phyloP scores from a whole-genome alignment of 2,888 invertebrate species.

The Drepana falcataria region DNA sequence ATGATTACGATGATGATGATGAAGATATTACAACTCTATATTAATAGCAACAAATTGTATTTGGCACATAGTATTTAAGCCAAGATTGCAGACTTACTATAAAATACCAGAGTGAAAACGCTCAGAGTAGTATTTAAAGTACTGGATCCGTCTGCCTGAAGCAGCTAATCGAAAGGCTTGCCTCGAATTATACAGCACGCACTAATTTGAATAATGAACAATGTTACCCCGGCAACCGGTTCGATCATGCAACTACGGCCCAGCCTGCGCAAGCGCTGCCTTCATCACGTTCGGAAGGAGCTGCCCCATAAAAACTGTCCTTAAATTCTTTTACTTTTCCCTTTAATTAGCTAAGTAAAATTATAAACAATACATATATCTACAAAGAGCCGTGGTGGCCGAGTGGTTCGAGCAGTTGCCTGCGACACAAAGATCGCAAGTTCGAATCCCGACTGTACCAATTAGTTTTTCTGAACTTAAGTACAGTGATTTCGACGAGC shows the following conservation, averaged over 20 bases:
- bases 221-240: conserved; percentile 65
- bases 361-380: too few species aligned
- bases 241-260: conserved; percentile 51
- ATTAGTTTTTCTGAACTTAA: too few species aligned
- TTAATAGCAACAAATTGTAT: too few species aligned
- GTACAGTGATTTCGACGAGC: too few species aligned
- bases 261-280: conserved; percentile 36
- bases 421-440: too few species aligned
- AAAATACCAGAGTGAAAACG: conserved; percentile 10
- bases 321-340: conserved; percentile 36
- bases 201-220: conserved; percentile 75
- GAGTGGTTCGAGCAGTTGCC: too few species aligned
- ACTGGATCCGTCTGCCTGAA: conserved; percentile 18
- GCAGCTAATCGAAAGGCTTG: conserved; percentile 46
- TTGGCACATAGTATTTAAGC: too few species aligned
- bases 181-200: conserved; percentile 65
- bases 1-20: too few species aligned
- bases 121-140: conserved; percentile 21
- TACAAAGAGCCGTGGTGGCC: too few species aligned
- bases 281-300: conserved; percentile 53
- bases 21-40: too few species aligned
- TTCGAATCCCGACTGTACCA: too few species aligned
- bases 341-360: too few species aligned
- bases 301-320: conserved; percentile 48
- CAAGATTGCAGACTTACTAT: not conserved